Percentiles rank a stretch among this genome's conserved stretches.
phyloP scores from a whole-genome alignment of 1,140 invertebrate species.

The Eulimnadia texana region DNA sequence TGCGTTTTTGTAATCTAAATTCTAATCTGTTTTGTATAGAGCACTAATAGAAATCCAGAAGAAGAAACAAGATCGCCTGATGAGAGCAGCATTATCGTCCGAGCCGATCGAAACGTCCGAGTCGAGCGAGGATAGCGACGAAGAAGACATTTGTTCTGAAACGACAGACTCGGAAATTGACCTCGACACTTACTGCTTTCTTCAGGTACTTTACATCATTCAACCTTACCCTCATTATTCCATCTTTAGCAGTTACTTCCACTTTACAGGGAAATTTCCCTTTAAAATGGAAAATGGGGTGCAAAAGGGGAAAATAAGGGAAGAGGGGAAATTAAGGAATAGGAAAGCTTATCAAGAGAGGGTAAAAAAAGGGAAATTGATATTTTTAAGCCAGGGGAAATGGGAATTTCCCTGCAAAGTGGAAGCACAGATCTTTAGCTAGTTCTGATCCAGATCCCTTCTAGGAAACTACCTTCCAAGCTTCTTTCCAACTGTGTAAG shows the following conservation, averaged over 20 bases:
- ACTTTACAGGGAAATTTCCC: too few relatives aligned
- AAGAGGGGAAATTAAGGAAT: too few relatives aligned
- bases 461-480: too few relatives aligned
- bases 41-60: constrained; percentile 13
- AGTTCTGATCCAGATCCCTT: too few relatives aligned
- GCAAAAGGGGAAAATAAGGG: too few relatives aligned
- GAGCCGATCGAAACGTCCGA: constrained; percentile 8
- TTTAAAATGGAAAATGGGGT: too few relatives aligned
- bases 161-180: constrained; percentile 70
- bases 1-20: not conserved
- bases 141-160: constrained; percentile 49
- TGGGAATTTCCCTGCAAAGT: too few relatives aligned
- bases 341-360: too few relatives aligned
- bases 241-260: not conserved
- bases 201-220: constrained; percentile 58
- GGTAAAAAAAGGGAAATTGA: too few relatives aligned
- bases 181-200: constrained; percentile 81
- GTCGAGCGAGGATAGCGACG: constrained; percentile 27
- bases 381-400: too few relatives aligned
- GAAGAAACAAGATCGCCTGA: constrained; percentile 16
- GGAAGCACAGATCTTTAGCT: too few relatives aligned
- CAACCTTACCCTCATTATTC: constrained; percentile 23
- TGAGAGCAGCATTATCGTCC: constrained; percentile 4
- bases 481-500: not conserved
- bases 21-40: constrained; percentile 4